Base-by-base conservation (phyloP, 2,113 vertebrate species). In the Cyrtonyx montezumae region DNA sequence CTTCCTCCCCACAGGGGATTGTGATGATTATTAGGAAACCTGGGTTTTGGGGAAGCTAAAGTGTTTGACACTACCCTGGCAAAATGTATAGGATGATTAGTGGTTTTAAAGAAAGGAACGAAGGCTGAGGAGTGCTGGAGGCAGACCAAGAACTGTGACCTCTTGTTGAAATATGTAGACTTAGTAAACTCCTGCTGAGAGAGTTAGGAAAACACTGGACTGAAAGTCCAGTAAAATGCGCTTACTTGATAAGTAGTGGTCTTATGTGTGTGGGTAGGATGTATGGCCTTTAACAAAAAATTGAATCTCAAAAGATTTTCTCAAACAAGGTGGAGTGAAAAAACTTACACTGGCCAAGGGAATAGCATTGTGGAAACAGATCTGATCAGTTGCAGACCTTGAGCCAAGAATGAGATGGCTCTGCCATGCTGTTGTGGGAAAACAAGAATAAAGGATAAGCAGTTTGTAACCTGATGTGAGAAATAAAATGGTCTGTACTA, bases 291-390 rank as follows among this genome's bases (percentile, higher is more conserved):
- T 25, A 7, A 18, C 15, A 11, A 63, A 7, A 63, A 28, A 10
- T 28, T 63, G 18, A 40, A 40, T 63, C 34, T 40, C 6, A 20
- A 58, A 80, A 25, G 3, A 12, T 62, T 20, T 53, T 28, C 18
- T 67, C 30, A 53, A 77, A 28, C 2, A 9, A 34, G 3, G 2
- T 37, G 5, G 9, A 58, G 4, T 75, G 4, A 36, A 37, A 37
- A 53, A 88, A 10, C 7, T 8, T 3, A 0, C 6, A 21, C 4
- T 36, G 51, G 3, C 2, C 2, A 18, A 34, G 13, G 45, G 63
- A 75, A 5, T 3, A 66, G 6, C 18, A 48, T 26, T 18, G 30
- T 42, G 18, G 36, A 42, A 84, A 58, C 3, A 12, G 6, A 14
- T 79, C n/a, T 84, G 23, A 21, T 14, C 8, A 82, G 26, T 7